phyloP scores from a whole-genome alignment of 2,797 vertebrate species.

The Notolepis coatsorum region DNA sequence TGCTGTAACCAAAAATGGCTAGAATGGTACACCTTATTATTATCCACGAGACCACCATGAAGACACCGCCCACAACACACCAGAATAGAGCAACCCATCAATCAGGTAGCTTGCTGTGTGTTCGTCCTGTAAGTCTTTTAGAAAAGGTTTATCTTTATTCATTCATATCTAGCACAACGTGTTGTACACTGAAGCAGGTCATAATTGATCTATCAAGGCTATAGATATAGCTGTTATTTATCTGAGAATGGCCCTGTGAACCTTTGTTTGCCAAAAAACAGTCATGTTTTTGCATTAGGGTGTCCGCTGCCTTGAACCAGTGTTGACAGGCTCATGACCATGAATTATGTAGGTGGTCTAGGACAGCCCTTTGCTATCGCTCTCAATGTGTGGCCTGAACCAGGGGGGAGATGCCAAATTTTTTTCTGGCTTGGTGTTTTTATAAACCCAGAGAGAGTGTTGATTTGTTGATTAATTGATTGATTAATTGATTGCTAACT shows the following conservation, averaged over 20 bases:
- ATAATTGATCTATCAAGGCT: background rate
- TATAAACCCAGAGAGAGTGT: too few relatives aligned
- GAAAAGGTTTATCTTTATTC: too few relatives aligned
- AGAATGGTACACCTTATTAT: too few relatives aligned
- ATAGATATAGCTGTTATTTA: background rate
- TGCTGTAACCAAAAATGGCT: too few relatives aligned
- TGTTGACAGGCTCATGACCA: slow-evolving; percentile 19
- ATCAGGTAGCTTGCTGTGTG: too few relatives aligned
- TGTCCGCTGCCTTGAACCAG: slow-evolving; percentile 26
- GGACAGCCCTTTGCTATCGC: slow-evolving; percentile 1
- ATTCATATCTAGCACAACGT: background rate
- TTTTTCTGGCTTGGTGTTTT: too few relatives aligned
- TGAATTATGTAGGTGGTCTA: slow-evolving; percentile 33
- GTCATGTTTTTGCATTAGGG: slow-evolving; percentile 19
- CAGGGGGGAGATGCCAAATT: background rate
- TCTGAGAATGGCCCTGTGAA: background rate
- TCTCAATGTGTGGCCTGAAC: background rate
- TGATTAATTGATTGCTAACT: too few relatives aligned
- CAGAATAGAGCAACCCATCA: too few relatives aligned
- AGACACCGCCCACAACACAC: too few relatives aligned
- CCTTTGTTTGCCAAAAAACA: slow-evolving; percentile 7
- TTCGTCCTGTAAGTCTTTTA: too few relatives aligned
- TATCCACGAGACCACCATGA: too few relatives aligned
- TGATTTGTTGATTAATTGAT: too few relatives aligned
- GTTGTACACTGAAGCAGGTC: background rate